A percentile compares a stretch with the other conserved stretches of the same genome.
Conservation (phyloP, 2,888 invertebrate species). For the Pseudococcus longispinus region DNA sequence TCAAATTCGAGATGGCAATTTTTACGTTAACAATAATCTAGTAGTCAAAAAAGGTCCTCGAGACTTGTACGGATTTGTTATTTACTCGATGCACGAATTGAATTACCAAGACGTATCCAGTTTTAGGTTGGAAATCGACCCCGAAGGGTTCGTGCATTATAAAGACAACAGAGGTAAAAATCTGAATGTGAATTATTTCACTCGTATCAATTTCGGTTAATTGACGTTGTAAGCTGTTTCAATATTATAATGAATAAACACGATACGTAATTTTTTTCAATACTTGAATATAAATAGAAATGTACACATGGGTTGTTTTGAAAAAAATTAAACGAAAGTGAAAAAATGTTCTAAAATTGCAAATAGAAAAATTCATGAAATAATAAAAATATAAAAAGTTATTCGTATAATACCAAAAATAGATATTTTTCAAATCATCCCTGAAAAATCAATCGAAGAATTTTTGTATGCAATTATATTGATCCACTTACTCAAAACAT, state of each 20-base stretch:
- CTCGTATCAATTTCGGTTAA: background rate
- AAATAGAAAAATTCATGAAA: no score
- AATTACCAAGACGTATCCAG: background rate
- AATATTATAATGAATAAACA: no score
- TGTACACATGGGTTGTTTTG: no score
- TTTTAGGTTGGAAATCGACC: background rate
- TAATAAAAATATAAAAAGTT: no score
- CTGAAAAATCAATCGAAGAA: no score
- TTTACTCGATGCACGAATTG: background rate
- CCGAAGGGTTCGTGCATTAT: background rate
- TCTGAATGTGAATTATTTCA: background rate
- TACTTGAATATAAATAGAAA: no score
- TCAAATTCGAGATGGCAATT: background rate
- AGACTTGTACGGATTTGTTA: background rate
- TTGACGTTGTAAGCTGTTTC: no score
- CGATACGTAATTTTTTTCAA: no score
- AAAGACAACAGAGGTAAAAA: background rate
- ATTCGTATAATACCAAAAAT: no score
- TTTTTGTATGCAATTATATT: background rate
- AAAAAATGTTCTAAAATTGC: no score
- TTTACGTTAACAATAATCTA: background rate
- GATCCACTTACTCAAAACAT: background rate
- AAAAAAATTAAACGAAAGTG: no score
- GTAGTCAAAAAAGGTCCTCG: background rate
- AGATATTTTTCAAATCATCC: no score